Base-by-base conservation (phyloP, 1,140 invertebrate genomes). In the Rhynchophorus ferrugineus region DNA sequence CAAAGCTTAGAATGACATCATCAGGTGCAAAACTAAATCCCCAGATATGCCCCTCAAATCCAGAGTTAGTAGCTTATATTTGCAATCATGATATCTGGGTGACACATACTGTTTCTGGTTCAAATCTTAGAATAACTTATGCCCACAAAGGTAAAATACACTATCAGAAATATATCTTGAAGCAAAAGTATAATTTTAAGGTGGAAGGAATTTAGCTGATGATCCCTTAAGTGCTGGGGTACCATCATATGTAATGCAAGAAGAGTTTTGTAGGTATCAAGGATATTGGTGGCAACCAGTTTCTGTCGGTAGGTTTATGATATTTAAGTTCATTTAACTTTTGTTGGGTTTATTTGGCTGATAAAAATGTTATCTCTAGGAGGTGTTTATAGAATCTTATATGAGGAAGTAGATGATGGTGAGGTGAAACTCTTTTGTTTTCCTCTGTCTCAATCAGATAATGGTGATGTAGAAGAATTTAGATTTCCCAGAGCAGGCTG, bases 211-310 rank as follows among this genome's bases (percentile, higher is more conserved):
- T 61, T 74, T 92, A 55, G 74, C 79, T 1, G 87, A 91, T 59
- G 90, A 95, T 72, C 90, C 89, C 1, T 66, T 89, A 0, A 90
- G 85, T 64, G 89, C 92, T 2, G 95, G 95, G 1, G 84, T 92
- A 20, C 93, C 95, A 0, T 95, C 91, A 6, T 98, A 97, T 73
- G 91, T 98, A 0, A 95, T 95, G 70, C 95, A 98, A 74, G 95
- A 99, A 75, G 95, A 98, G 74, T 98, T 98, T 74, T 89, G 85
- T 50, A 79, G 95, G 21, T 98, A 93, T 69, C 88, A 87, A 56
- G 95, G 95, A 0, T 96, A 91, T 69, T 99, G 95, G 95, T 99
- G 95, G 95, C 88, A 94, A 65, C 93, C 93, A 3, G 77, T 78
- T 55, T 78, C 72, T 41, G 71, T 76, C 59, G 82, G 81, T 82